Percentiles rank a stretch among this genome's conserved stretches.
Conservation (phyloP, 2,113 vertebrate species). For the Macquaria australasica region DNA sequence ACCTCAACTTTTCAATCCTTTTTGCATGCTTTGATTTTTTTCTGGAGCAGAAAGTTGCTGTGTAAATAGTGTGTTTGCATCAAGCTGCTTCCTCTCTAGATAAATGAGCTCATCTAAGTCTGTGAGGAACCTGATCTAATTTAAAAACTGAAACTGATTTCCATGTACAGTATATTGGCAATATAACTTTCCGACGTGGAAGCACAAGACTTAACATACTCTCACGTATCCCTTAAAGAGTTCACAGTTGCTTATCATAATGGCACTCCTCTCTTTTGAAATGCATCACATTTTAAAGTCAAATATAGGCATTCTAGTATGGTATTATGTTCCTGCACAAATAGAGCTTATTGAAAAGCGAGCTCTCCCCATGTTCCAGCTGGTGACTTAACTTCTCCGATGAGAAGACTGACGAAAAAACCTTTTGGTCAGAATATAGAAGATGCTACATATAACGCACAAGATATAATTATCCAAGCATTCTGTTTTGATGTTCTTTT, state of each 20-base stretch:
- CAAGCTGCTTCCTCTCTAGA: neutral
- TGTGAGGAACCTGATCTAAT: too few species aligned
- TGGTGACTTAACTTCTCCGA: neutral
- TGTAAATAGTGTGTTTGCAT: neutral
- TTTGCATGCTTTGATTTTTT: neutral
- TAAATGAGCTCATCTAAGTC: neutral
- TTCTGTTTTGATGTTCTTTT: slow-evolving; percentile 46
- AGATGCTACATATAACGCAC: neutral
- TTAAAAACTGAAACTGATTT: neutral
- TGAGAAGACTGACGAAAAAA: neutral
- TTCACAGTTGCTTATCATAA: neutral
- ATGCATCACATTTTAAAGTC: neutral
- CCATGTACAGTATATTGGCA: neutral
- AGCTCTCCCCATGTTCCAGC: neutral
- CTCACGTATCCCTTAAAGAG: neutral
- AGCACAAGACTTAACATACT: neutral
- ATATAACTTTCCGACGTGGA: neutral
- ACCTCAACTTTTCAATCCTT: neutral
- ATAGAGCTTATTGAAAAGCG: neutral
- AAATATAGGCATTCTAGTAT: neutral
- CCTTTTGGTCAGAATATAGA: slow-evolving; percentile 11
- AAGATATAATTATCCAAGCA: slow-evolving; percentile 36
- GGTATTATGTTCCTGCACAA: neutral
- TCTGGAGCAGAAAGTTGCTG: neutral
- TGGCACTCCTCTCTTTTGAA: neutral